Evolutionary conservation across 2,113 vertebrate species (phyloP).

Genomic region (Neodon shergylaensis): DNA sequence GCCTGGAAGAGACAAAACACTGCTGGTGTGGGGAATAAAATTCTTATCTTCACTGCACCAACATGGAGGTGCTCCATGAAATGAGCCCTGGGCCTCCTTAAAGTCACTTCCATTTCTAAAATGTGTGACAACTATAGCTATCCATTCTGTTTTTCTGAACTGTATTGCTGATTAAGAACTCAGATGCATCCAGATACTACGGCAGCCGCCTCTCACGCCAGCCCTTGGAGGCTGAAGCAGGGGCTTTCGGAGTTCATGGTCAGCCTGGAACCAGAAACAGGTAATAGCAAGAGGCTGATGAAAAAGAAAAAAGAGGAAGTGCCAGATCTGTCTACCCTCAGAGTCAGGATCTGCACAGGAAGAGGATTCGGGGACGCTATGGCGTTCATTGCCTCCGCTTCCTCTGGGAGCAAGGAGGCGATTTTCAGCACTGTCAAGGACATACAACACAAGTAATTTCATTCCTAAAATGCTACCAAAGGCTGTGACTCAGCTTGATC

Average conservation of each 20-base stretch:
- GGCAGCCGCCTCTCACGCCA: too few relatives aligned
- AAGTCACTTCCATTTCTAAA: not conserved
- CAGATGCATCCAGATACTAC: not conserved
- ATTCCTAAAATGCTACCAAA: not conserved
- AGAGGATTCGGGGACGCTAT: not conserved
- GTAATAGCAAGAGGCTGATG: too few relatives aligned
- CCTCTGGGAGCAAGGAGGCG: not conserved
- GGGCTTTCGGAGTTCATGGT: not conserved
- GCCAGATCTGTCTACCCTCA: not conserved
- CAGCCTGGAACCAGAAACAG: not conserved
- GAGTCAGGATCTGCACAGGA: not conserved
- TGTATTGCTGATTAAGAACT: not conserved
- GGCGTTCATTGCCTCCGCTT: not conserved
- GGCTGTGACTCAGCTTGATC: not conserved
- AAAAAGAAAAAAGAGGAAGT: not conserved
- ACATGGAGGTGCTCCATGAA: not conserved
- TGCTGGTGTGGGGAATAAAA: not conserved
- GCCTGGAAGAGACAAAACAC: not conserved
- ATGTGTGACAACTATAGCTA: not conserved
- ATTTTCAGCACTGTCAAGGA: not conserved
- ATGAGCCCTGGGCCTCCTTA: not conserved
- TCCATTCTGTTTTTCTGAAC: not conserved
- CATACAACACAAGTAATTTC: not conserved
- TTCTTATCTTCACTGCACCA: not conserved
- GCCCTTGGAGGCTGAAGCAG: not conserved